Conservation (phyloP, 2,888 invertebrate species). For the Lasioglossum vierecki region DNA sequence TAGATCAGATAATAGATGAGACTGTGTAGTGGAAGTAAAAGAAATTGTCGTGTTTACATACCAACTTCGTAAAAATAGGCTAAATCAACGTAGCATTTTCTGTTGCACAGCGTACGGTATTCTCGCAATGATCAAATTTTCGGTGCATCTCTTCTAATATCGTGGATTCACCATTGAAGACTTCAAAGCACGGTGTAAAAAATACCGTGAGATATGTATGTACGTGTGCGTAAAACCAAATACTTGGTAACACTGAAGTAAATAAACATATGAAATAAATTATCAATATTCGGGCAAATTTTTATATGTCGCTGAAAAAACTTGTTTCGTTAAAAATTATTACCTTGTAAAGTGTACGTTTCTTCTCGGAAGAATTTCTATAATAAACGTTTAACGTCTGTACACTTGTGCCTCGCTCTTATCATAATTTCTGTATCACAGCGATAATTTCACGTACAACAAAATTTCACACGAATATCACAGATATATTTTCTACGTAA, state of each 20-base stretch:
- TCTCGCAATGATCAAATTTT: neutral
- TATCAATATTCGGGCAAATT: conserved; percentile 12
- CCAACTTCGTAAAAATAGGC: conserved; percentile 50
- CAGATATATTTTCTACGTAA: neutral
- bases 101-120: neutral
- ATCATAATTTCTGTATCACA: neutral
- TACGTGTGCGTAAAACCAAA: neutral
- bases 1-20: conserved; percentile 77
- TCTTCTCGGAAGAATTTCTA: neutral
- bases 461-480: neutral
- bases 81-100: conserved; percentile 8
- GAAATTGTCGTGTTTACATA: conserved; percentile 38
- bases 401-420: neutral
- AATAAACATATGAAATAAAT: conserved; percentile 46
- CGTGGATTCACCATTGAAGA: neutral
- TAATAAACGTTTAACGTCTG: neutral
- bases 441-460: neutral
- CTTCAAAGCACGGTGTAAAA: neutral
- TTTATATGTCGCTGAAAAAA: neutral
- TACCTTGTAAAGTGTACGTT: neutral
- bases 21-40: conserved; percentile 25
- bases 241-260: conserved; percentile 53
- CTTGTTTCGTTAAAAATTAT: neutral
- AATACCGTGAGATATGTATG: neutral
- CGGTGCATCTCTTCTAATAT: conserved; percentile 21